These are phyloP conservation scores for Hipposideros larvatus DNA, from an alignment of 2,797 vertebrate species.

Conservation along the genomic window DNA sequence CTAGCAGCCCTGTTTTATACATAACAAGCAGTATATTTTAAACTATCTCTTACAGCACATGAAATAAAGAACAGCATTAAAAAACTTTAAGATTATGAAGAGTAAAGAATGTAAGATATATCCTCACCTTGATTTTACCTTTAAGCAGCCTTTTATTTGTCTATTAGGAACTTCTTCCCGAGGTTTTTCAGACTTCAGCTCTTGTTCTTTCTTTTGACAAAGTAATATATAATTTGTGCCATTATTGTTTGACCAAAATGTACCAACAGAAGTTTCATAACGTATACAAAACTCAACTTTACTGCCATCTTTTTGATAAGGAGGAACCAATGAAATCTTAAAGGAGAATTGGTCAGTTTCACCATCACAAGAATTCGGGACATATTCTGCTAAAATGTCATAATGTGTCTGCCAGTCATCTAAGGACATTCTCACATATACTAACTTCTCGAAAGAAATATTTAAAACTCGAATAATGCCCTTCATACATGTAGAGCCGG, in stretches of 20 bases:
- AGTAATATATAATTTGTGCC: conserved; percentile 94
- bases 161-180: conserved; percentile 88
- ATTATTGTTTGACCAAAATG: conserved; percentile 96
- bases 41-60: conserved; percentile 47
- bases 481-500: conserved; percentile 91
- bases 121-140: conserved; percentile 92
- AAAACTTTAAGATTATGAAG: conserved; percentile 64
- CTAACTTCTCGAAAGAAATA: conserved; percentile 93
- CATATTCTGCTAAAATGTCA: conserved; percentile 94
- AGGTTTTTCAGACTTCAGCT: conserved; percentile 81
- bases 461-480: conserved; percentile 95
- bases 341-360: conserved; percentile 96
- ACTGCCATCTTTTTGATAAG: conserved; percentile 91
- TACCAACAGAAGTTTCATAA: conserved; percentile 93
- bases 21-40: neutral
- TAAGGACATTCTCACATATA: conserved; percentile 93
- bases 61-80: conserved; percentile 51
- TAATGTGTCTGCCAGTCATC: conserved; percentile 94
- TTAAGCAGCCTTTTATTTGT: conserved; percentile 96
- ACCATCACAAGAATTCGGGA: conserved; percentile 95
- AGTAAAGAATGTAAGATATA: conserved; percentile 72
- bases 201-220: conserved; percentile 92
- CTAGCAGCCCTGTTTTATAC: neutral
- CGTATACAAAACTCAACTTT: conserved; percentile 96
- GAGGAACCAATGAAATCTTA: conserved; percentile 92